Evolutionary conservation across 2,888 invertebrate species (phyloP), one percentile per base, ranked within the genome.

Genomic region (Phyllotreta striolata): DNA sequence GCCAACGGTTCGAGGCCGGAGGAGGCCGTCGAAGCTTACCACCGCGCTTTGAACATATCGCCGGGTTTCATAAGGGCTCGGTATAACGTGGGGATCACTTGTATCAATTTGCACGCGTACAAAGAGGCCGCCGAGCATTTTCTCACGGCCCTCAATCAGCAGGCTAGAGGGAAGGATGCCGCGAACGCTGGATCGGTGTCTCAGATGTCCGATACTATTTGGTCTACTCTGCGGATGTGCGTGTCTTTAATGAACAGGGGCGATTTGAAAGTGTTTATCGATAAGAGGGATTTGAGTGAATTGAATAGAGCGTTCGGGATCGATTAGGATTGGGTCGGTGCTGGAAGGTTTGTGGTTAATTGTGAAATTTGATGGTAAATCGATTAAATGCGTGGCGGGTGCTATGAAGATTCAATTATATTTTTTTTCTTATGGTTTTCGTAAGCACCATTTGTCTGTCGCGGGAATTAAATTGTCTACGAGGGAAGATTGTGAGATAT

Each of bases 81-180:
- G 66, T 99, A 97, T 80, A 99, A 99, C 84, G 91, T 99, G 63
- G 98, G 98, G 34, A 97, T 99, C 60, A 95, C 96, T 64, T 99
- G 98, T 79, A 94, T 98, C 83, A 98, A 98, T 82, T 86, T 99
- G 49, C 91, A 92, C 72, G 95, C 96, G 47, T 92, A 98, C 78
- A 78, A 91, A 77, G 93, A 98, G 83, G 97, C 98, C 5, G 94
- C 93, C 9, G 97, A 98, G 80, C 98, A 99, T 84, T 91, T 99
- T 74, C 81, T 98, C 54, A 91, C 91, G 3, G 97, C 98, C 0
- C 83, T 99, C 40, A 96, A 95, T 81, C 91, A 96, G 80, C 98
- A 99, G 84, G 88, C 91, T 14, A 88, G 88, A 68, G 93, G 88
- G 57, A 89, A 86, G 78, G 88, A 87, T 39, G 74, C 79, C 0